phyloP scores from a whole-genome alignment of 2,113 vertebrate species.

The Pachycephala philippinensis region DNA sequence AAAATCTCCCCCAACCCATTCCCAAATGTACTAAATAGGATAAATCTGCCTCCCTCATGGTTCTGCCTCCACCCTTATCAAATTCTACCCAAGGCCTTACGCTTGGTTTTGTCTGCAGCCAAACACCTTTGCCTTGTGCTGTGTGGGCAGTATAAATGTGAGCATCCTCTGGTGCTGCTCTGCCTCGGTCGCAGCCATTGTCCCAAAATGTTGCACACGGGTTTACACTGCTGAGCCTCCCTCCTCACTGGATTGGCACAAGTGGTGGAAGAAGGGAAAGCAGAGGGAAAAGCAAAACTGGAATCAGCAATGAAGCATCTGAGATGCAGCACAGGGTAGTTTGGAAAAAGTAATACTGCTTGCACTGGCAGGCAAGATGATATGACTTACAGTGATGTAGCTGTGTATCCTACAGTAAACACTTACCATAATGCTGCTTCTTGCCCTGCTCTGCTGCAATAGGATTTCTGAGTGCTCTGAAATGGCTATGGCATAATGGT shows the following conservation, averaged over 20 bases:
- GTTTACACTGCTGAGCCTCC: neutral
- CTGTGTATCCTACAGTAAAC: neutral
- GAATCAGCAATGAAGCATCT: neutral
- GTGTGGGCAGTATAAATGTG: neutral
- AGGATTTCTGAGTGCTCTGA: neutral
- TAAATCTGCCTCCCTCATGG: neutral
- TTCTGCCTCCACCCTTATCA: neutral
- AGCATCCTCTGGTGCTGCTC: neutral
- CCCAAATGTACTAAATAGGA: neutral
- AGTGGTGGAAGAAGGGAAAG: neutral
- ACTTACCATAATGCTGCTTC: neutral
- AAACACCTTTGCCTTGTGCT: neutral
- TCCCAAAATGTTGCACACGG: rapidly evolving
- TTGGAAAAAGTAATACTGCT: neutral
- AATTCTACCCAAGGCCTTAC: neutral
- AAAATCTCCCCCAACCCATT: neutral
- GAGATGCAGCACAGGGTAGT: neutral
- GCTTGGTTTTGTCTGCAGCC: neutral
- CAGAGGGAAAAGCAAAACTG: neutral
- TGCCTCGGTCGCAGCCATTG: rapidly evolving
- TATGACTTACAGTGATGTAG: neutral
- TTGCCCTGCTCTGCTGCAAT: neutral
- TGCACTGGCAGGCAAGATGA: neutral
- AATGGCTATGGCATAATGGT: neutral
- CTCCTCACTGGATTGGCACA: neutral